Evolutionary conservation across 2,797 vertebrate species (phyloP).

Genomic region (Odontamblyopus rebecca): DNA sequence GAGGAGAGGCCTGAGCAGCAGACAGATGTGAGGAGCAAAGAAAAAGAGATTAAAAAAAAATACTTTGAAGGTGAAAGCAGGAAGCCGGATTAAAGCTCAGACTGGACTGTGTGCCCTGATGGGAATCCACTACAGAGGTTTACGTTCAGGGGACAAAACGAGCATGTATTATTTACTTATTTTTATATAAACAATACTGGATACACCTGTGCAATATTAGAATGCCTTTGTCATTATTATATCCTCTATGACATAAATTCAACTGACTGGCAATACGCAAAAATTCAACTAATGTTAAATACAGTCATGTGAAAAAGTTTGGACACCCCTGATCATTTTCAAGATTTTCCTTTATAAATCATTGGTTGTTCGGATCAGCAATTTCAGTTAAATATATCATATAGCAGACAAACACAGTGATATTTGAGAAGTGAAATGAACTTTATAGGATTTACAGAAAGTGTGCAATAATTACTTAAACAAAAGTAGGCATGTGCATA

Average conservation of each 20-base stretch:
- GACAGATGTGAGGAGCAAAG: conserved; percentile 4
- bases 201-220: not conserved
- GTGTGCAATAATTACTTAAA: no score
- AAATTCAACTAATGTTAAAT: not conserved
- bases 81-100: conserved; percentile 9
- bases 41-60: not conserved
- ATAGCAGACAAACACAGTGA: no score
- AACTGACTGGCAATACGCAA: not conserved
- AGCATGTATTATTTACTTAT: not conserved
- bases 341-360: no score
- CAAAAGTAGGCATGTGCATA: no score
- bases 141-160: conserved; percentile 15
- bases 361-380: no score
- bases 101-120: not conserved
- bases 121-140: conserved; percentile 14
- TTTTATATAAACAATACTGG: not conserved
- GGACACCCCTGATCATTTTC: no score
- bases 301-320: no score
- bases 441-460: no score
- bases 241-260: not conserved
- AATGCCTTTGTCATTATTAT: no score
- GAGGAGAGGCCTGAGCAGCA: conserved; percentile 6
- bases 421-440: no score
- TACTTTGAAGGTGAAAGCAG: conserved; percentile 5
- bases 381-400: no score